These are phyloP conservation scores for Chlamydotis undulata DNA, from an alignment of 2,113 vertebrate species.

Conservation along the genomic window DNA sequence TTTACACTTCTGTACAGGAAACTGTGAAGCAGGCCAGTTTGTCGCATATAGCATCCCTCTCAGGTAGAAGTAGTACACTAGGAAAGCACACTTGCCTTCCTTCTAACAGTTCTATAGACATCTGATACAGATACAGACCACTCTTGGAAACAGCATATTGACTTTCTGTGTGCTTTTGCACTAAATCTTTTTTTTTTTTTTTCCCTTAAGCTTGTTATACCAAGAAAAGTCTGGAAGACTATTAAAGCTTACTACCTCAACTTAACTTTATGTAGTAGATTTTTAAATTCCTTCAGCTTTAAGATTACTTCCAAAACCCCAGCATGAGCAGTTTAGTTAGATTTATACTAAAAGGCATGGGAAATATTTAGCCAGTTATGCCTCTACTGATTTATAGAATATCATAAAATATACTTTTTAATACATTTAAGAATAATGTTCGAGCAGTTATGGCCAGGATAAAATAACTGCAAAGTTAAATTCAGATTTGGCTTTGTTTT, in stretches of 20 bases:
- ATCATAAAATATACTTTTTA: neutral
- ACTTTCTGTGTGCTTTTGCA: neutral
- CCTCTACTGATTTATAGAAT: neutral
- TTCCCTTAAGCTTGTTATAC: neutral
- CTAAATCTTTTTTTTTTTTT: neutral
- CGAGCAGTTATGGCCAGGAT: neutral
- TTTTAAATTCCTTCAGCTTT: neutral
- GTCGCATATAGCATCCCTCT: neutral
- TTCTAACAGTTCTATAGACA: neutral
- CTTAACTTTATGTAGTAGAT: neutral
- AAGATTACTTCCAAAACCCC: neutral
- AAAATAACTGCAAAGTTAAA: neutral
- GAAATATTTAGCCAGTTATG: neutral
- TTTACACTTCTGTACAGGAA: neutral
- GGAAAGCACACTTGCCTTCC: neutral
- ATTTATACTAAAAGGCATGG: neutral
- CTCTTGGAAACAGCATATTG: neutral
- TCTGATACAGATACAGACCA: neutral
- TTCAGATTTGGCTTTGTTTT: constrained; percentile 43
- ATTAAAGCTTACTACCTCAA: neutral
- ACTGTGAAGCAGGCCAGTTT: neutral
- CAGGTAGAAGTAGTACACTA: neutral
- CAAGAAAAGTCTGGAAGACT: neutral
- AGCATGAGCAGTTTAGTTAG: neutral
- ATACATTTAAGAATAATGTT: neutral